These are phyloP conservation scores for Papio anubis DNA, from an alignment of 2,113 vertebrate species.

Conservation along the genomic window DNA sequence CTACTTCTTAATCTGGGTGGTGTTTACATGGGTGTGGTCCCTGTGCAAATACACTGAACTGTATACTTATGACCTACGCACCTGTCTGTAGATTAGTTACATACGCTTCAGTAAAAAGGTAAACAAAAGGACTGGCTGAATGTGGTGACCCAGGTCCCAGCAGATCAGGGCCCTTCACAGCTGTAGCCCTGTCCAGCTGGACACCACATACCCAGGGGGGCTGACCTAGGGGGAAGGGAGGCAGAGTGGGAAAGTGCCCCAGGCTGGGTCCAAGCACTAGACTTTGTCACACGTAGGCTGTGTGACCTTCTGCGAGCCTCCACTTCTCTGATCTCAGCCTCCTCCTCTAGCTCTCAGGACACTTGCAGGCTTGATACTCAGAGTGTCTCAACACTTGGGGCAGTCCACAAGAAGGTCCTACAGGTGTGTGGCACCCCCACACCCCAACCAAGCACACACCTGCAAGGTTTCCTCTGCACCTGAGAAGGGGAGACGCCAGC, in stretches of 20 bases:
- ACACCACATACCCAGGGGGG: not conserved
- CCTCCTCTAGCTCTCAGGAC: not conserved
- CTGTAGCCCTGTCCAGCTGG: too few relatives aligned
- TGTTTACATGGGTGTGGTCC: not conserved
- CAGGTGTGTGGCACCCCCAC: not conserved
- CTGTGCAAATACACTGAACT: not conserved
- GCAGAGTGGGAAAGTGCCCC: not conserved
- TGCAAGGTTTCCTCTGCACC: not conserved
- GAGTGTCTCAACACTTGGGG: not conserved
- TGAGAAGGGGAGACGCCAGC: not conserved
- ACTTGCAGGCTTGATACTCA: not conserved
- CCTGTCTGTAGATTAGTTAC: not conserved
- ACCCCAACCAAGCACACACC: not conserved
- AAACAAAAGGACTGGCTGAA: not conserved
- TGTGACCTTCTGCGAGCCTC: not conserved
- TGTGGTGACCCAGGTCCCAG: not conserved
- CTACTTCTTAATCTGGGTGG: not conserved
- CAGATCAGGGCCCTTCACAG: not conserved
- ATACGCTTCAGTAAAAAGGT: not conserved
- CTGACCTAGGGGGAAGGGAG: not conserved
- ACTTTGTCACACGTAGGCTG: not conserved
- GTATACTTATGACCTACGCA: rapidly evolving
- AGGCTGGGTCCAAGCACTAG: not conserved
- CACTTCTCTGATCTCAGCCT: not conserved
- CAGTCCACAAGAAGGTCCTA: not conserved